Evolutionary conservation across 2,797 vertebrate genomes (phyloP), one percentile per base, ranked within the genome.

Genomic region (Jordanella pulchra): DNA sequence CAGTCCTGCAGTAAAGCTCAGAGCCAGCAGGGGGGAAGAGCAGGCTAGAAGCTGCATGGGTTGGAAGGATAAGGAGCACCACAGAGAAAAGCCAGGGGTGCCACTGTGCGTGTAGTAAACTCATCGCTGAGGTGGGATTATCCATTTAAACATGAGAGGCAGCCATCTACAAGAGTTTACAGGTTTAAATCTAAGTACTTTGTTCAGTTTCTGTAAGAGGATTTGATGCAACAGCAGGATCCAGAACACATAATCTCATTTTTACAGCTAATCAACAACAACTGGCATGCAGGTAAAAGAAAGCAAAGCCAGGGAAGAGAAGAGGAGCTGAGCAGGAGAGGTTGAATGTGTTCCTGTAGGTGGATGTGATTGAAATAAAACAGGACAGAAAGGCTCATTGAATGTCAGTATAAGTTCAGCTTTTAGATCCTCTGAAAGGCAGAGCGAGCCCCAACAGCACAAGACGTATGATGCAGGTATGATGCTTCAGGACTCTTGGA

Each of bases 1-100:
- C 86, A 66, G 45, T 72, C 82, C 90, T 87, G 91, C 86, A 82
- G 69, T 86, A 69, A 71, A 71, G 45, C 65, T 77, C 55, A 67
- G 17, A 30, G 75, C 78, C 90, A 91, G 90, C 91, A 92, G 90
- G 86, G 82, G 85, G 82, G 84, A 89, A 89, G 77, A 91, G 89
- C 89, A 91, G 87, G 87, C 77, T 55, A 73, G 88, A 76, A 56
- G 84, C 86, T 88, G 87, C 94, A 95, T 94, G 95, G 93, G 78
- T 94, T 95, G 94, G 95, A 95, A 95, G 95, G 94, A 94, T 88
- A 93, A 89, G 80, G 78, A 85, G 89, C 91, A 91, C 90, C 91
- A 47, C 65, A 82, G 80, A 88, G 58, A 87, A 89, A 90, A 91
- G 80, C 76, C 47, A 77, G 67, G 81, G 83, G 80, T 87, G 89